Conservation (phyloP, 2,888 invertebrate genomes). For the Toxonevra muliebris region DNA sequence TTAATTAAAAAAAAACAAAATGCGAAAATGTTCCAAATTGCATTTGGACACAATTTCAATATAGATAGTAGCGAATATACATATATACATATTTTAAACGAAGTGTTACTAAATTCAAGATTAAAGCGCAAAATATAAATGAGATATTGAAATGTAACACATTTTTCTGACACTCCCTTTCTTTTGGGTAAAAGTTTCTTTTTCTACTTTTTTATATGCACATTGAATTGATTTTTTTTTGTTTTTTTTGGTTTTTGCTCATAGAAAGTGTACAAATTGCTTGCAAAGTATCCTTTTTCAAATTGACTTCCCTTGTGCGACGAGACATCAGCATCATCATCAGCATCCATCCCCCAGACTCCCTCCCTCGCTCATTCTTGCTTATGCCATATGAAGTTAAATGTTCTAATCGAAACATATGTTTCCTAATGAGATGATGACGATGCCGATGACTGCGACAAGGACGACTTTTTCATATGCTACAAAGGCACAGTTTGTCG, state of each 20-base stretch:
- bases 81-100: too few species aligned
- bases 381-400: constrained; percentile 18
- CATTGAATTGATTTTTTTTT: constrained; percentile 7
- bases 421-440: constrained; percentile 60
- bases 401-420: constrained; percentile 52
- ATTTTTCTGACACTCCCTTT: constrained; percentile 58
- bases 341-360: not conserved
- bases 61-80: too few species aligned
- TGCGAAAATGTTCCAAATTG: too few species aligned
- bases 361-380: not conserved
- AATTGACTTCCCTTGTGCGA: constrained; percentile 51
- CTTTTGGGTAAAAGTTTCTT: constrained; percentile 23
- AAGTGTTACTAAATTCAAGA: not conserved
- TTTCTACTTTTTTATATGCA: not conserved
- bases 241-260: not conserved
- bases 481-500: not conserved
- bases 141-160: constrained; percentile 51
- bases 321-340: too few species aligned
- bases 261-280: constrained; percentile 33
- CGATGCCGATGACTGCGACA: too few species aligned
- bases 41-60: too few species aligned
- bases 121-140: constrained; percentile 21
- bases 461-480: constrained; percentile 47
- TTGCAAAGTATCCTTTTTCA: constrained; percentile 45
- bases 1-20: too few species aligned